phyloP scores from a whole-genome alignment of 53 echinoderm and acorn worm genomes.

The Arbacia lixula region DNA sequence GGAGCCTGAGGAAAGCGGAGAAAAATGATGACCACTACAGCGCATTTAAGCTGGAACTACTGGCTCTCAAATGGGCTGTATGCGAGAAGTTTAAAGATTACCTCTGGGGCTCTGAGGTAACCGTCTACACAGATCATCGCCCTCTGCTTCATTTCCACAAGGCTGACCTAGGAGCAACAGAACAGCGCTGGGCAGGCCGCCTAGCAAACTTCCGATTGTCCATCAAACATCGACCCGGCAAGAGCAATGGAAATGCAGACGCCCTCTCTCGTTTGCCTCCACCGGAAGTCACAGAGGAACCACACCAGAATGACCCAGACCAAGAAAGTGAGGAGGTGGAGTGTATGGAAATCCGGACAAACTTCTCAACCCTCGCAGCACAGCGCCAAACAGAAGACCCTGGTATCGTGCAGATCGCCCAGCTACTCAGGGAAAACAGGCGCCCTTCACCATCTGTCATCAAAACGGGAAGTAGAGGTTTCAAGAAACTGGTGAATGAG shows the following conservation, averaged over 20 bases:
- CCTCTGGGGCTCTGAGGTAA: constrained; percentile 4
- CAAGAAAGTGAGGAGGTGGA: no score
- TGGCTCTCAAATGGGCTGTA: constrained; percentile 64
- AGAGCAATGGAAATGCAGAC: constrained; percentile 21
- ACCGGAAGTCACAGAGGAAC: no score
- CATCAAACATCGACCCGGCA: constrained; percentile 20
- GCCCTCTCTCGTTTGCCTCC: not conserved
- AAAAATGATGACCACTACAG: constrained; percentile 63
- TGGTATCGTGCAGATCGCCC: no score
- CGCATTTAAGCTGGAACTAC: constrained; percentile 62
- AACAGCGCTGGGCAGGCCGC: constrained; percentile 11
- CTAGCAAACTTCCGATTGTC: constrained; percentile 12
- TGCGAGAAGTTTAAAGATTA: constrained; percentile 48
- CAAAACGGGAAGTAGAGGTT: not conserved
- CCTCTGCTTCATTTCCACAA: constrained; percentile 5
- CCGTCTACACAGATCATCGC: constrained; percentile 26
- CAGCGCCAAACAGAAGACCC: no score
- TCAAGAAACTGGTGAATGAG: not conserved
- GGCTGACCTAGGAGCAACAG: constrained; percentile 22
- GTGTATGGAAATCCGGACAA: no score
- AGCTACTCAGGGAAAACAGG: no score
- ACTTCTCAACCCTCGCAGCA: no score
- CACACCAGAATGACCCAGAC: no score
- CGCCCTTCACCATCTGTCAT: no score
- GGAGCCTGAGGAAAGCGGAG: constrained; percentile 50